phyloP scores from a whole-genome alignment of 2,888 invertebrate species.

The Cactoblastis cactorum region DNA sequence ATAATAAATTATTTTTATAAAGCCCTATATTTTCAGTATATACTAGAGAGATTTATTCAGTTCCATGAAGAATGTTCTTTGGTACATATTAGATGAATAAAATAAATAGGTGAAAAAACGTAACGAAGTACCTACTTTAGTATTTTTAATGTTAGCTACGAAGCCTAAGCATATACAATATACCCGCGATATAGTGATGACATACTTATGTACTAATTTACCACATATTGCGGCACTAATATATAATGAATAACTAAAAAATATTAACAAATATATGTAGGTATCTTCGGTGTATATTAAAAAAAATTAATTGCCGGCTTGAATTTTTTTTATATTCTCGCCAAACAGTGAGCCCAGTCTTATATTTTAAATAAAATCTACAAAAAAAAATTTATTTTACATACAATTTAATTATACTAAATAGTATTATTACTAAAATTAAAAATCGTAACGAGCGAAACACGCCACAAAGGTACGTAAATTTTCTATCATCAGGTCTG shows the following conservation, averaged over 20 bases:
- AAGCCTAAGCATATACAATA: conserved; percentile 5
- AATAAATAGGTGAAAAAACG: not conserved
- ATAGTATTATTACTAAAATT: not conserved
- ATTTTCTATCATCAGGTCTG: not conserved
- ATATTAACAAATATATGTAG: conserved; percentile 22
- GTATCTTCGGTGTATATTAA: conserved; percentile 25
- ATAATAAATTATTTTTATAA: no score
- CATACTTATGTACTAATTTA: not conserved
- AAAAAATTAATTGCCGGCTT: conserved; percentile 13
- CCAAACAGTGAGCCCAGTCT: conserved; percentile 16
- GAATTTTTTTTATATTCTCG: conserved; percentile 12
- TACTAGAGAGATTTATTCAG: not conserved
- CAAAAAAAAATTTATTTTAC: not conserved
- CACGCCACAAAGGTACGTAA: not conserved
- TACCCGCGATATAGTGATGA: not conserved
- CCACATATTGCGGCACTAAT: not conserved
- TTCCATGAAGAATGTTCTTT: not conserved
- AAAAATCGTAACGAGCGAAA: not conserved
- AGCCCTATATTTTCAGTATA: not conserved
- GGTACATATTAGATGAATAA: not conserved
- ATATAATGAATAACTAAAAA: not conserved
- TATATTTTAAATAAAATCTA: conserved; percentile 7
- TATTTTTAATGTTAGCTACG: not conserved
- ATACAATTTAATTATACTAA: conserved; percentile 1
- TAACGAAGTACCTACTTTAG: not conserved